These are phyloP conservation scores for Microctonus aethiopoides DNA, from an alignment of 2,888 invertebrate species.

Conservation along the genomic window DNA sequence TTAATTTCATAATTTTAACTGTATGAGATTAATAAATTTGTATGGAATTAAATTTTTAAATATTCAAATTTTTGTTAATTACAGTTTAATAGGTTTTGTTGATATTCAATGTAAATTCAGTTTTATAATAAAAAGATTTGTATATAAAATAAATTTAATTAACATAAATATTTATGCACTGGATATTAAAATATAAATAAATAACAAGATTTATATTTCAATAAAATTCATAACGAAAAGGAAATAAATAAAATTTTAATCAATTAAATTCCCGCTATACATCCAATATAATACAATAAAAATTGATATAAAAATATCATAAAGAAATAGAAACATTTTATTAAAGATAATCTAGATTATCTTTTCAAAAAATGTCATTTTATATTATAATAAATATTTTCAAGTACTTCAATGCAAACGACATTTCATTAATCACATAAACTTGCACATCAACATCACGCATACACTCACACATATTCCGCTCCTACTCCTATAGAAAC, in stretches of 20 bases:
- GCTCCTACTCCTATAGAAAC: too few relatives aligned
- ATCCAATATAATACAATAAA: neutral
- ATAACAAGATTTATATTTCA: neutral
- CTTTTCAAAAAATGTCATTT: neutral
- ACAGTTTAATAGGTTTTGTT: neutral
- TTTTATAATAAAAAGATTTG: too few relatives aligned
- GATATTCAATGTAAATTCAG: too few relatives aligned
- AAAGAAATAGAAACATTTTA: neutral
- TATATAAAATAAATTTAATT: too few relatives aligned
- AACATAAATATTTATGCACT: too few relatives aligned
- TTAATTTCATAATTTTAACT: too few relatives aligned
- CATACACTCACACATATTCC: neutral
- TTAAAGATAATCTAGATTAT: neutral
- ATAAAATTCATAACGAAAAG: neutral
- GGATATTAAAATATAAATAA: too few relatives aligned
- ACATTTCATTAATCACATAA: conserved; percentile 21
- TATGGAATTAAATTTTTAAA: too few relatives aligned
- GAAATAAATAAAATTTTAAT: neutral
- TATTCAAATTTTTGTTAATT: too few relatives aligned
- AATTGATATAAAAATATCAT: neutral
- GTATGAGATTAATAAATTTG: too few relatives aligned
- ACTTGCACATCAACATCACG: neutral
- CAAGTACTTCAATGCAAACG: conserved; percentile 3
- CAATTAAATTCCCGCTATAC: neutral
- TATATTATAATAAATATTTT: neutral